A percentile compares a stretch with the other conserved stretches of the same genome.
Evolutionary conservation across 1,140 invertebrate species (phyloP).

Genomic region (Copidosoma floridanum): DNA sequence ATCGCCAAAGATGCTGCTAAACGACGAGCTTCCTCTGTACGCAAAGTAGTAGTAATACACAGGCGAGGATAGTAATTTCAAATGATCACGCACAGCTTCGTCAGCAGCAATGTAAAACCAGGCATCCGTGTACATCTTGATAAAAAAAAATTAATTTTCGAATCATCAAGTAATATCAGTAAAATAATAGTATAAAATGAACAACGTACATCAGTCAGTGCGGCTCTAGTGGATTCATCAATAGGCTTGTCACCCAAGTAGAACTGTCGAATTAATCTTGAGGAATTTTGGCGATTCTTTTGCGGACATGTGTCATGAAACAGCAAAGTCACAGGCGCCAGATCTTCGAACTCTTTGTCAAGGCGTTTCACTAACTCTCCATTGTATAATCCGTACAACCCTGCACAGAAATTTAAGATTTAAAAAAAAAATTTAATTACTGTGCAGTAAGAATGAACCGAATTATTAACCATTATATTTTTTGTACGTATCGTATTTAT

Average conservation of each 20-base stretch:
- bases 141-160: constrained; percentile 11
- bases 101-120: constrained; percentile 65
- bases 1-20: constrained; percentile 68
- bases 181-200: not conserved
- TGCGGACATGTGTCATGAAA: constrained; percentile 60
- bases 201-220: constrained; percentile 56
- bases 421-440: too few species aligned
- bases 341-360: constrained; percentile 57
- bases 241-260: constrained; percentile 60
- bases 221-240: constrained; percentile 53
- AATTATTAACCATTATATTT: too few species aligned
- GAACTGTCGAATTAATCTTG: constrained; percentile 59
- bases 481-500: too few species aligned
- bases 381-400: constrained; percentile 35
- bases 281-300: constrained; percentile 51
- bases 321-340: constrained; percentile 62
- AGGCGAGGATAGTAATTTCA: constrained; percentile 48
- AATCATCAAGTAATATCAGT: too few species aligned
- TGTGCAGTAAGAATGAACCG: too few species aligned
- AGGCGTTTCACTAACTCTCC: constrained; percentile 42
- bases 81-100: constrained; percentile 59
- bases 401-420: too few species aligned
- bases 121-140: constrained; percentile 68
- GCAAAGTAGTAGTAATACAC: constrained; percentile 68
- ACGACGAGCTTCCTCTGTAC: constrained; percentile 66